Conservation (phyloP, 2,113 vertebrate genomes). For the Macaca fascicularis region T2T-MFA8v1.1 NC_088376.1:38855501-38856000, state of each 20-base stretch:
- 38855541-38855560: constrained; percentile 1
- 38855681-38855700: background rate
- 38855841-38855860: background rate
- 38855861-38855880: background rate
- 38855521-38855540: constrained; percentile 9
- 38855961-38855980: background rate
- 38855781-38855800: background rate
- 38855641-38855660: background rate
- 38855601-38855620: constrained; percentile 22
- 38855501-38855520: constrained; percentile 27
- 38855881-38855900: background rate
- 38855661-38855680: constrained; percentile 4
- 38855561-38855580: background rate
- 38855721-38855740: too few species aligned
- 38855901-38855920: constrained; percentile 18
- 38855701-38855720: background rate
- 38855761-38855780: background rate
- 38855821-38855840: background rate
- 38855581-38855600: background rate
- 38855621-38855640: background rate
- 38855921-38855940: constrained; percentile 10
- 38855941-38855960: background rate
- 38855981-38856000: background rate
- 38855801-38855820: background rate
- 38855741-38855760: background rate